Conservation (phyloP, 2,888 invertebrate species). For the Chalcis sispes region DNA sequence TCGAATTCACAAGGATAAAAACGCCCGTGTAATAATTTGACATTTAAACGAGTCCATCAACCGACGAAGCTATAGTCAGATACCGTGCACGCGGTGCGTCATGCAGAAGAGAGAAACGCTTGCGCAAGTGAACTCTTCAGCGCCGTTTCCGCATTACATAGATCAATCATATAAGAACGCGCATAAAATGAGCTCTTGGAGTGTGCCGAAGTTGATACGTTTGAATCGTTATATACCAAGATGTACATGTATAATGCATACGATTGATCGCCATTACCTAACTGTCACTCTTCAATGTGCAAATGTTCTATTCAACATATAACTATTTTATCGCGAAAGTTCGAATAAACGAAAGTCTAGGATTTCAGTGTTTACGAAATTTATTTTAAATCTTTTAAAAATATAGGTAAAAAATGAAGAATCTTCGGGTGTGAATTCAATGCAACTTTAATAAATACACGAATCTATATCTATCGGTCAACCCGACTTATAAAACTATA, state of each 20-base stretch:
- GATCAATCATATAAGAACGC: conserved; percentile 51
- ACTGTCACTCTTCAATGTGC: conserved; percentile 23
- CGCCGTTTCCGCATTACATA: conserved; percentile 54
- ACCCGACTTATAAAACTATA: conserved; percentile 67
- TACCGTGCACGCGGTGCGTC: neutral
- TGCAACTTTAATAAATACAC: neutral
- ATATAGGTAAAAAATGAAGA: too few relatives aligned
- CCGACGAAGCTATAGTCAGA: neutral
- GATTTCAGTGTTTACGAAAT: too few relatives aligned
- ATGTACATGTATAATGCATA: conserved; percentile 31
- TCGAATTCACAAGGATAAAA: too few relatives aligned
- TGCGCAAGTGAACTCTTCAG: conserved; percentile 45
- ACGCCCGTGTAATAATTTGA: too few relatives aligned
- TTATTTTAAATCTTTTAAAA: too few relatives aligned
- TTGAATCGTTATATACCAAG: conserved; percentile 32
- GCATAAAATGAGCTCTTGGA: conserved; percentile 12
- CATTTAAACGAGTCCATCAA: conserved; percentile 10
- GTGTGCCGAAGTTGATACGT: conserved; percentile 2
- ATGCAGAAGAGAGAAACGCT: conserved; percentile 25
- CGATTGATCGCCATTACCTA: conserved; percentile 42
- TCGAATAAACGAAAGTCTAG: neutral
- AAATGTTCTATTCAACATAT: conserved; percentile 3
- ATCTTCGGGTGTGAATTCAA: conserved; percentile 37
- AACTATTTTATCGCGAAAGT: conserved; percentile 1
- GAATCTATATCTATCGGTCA: conserved; percentile 57